Evolutionary conservation across 2,113 vertebrate species (phyloP).

Genomic region (Etia nguti): DNA sequence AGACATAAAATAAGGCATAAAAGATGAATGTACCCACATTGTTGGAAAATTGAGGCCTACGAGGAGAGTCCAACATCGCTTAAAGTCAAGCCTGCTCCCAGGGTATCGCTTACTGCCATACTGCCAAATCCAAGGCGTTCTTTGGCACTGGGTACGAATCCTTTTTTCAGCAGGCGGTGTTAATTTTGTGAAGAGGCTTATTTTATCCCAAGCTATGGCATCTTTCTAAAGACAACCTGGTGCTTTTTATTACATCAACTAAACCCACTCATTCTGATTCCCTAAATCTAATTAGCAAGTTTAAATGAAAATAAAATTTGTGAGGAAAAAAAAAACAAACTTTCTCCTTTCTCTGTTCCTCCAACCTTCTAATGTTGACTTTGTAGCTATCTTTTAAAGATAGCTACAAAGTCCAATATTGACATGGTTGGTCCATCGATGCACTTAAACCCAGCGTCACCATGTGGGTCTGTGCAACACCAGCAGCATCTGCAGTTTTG

Average conservation of each 20-base stretch:
- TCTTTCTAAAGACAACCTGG: too few species aligned
- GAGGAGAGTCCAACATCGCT: background rate
- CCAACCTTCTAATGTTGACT: accelerated
- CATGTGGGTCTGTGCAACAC: accelerated
- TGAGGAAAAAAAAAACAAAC: background rate
- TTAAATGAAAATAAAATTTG: background rate
- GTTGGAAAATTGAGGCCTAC: background rate
- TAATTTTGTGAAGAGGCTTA: background rate
- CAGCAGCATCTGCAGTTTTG: accelerated
- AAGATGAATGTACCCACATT: background rate
- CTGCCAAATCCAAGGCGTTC: background rate
- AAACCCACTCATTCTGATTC: background rate
- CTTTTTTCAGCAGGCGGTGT: accelerated
- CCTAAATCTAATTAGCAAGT: background rate
- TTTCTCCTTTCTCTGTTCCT: background rate
- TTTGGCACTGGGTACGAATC: background rate
- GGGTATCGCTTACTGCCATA: background rate
- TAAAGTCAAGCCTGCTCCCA: background rate
- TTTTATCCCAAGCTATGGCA: too few species aligned
- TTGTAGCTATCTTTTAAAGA: background rate
- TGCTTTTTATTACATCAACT: background rate
- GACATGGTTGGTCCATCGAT: accelerated
- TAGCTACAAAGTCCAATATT: background rate
- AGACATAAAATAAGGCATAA: background rate
- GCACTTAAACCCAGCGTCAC: background rate